A percentile compares a stretch with the other conserved stretches of the same genome.
These are phyloP conservation scores for Trididemnum miniatum DNA, from an alignment of 23 tunicate species.

Conservation along the genomic window DNA sequence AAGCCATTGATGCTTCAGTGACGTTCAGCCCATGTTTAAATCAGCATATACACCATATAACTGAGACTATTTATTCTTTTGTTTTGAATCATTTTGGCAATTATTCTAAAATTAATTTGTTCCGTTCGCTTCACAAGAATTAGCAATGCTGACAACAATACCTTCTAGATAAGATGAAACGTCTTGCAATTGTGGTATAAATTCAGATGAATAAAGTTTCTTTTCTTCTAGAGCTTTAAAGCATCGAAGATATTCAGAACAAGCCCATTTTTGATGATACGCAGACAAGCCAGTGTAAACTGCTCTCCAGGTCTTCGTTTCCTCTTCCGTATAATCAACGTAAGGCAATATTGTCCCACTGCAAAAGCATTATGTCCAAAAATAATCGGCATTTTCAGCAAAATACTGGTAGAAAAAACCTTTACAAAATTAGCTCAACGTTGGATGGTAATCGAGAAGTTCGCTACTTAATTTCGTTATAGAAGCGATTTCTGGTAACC, in stretches of 20 bases:
- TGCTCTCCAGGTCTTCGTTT: constrained; percentile 67
- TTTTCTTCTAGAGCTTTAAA: constrained; percentile 49
- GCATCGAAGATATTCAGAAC: constrained; percentile 47
- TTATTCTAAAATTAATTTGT: too few species aligned
- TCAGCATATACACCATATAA: too few species aligned
- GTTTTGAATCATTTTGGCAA: too few species aligned
- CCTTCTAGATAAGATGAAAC: constrained; percentile 61
- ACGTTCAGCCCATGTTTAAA: too few species aligned
- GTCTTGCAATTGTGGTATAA: constrained; percentile 78
- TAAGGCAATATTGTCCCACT: constrained; percentile 56
- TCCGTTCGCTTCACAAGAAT: too few species aligned
- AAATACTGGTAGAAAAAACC: background rate
- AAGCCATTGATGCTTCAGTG: too few species aligned
- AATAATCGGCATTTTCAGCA: background rate
- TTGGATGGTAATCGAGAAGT: background rate
- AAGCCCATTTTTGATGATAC: constrained; percentile 55
- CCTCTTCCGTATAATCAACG: constrained; percentile 71
- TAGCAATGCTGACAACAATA: too few species aligned
- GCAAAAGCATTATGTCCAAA: background rate
- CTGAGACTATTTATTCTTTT: too few species aligned
- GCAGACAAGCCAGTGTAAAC: constrained; percentile 54
- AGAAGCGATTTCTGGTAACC: too few species aligned
- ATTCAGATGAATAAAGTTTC: constrained; percentile 35
- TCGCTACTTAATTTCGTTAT: too few species aligned
- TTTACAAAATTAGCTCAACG: background rate